Conservation (phyloP, 2,888 invertebrate species). For the Clitarchus hookeri region DNA sequence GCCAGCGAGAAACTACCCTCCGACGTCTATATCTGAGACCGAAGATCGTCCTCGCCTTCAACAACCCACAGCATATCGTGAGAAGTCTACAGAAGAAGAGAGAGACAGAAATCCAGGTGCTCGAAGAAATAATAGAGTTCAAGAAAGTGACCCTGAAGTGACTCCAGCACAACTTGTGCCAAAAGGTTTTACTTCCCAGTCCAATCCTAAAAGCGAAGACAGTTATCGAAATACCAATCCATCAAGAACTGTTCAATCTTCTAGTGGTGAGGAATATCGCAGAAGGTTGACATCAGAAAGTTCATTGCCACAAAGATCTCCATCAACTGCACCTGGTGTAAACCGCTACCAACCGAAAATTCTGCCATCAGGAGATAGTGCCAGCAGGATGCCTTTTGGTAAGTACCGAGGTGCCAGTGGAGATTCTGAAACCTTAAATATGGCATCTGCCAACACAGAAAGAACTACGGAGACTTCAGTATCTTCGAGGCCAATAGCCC, state of each 20-base stretch:
- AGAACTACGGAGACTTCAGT: background rate
- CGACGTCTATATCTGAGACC: background rate
- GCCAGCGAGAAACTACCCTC: background rate
- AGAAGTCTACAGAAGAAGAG: background rate
- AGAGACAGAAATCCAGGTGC: background rate
- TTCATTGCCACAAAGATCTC: background rate
- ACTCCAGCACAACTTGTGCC: background rate
- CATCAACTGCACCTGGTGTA: background rate
- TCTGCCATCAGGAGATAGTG: background rate
- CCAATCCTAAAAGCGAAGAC: background rate
- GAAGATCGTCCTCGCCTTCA: background rate
- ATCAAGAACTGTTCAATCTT: background rate
- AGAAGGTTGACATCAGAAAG: background rate
- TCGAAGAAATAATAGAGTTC: background rate
- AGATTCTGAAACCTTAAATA: background rate
- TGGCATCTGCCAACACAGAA: background rate
- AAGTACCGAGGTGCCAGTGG: conserved; percentile 19
- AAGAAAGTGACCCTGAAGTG: background rate
- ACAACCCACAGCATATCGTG: background rate
- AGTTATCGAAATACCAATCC: background rate
- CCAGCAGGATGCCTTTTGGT: background rate
- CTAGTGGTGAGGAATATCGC: background rate
- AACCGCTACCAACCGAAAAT: background rate
- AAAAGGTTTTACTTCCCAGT: conserved; percentile 19
- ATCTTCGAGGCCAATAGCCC: background rate